A percentile compares a stretch with the other conserved stretches of the same genome.
Evolutionary conservation across 2,113 vertebrate genomes (phyloP).

Genomic region (Mixornis gularis): DNA sequence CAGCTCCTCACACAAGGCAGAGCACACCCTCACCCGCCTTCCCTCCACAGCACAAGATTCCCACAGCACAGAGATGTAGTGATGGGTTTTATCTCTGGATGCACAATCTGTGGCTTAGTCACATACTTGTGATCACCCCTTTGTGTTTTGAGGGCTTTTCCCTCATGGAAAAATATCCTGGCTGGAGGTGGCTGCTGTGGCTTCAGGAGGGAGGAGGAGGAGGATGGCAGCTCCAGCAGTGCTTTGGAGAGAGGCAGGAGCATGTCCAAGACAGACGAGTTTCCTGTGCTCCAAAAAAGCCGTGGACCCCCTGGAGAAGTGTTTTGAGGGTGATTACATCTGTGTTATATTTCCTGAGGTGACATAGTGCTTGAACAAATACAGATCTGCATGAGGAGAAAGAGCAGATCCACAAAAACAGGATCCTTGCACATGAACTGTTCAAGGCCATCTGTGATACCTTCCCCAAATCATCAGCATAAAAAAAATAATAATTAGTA

Average conservation of each 20-base stretch:
- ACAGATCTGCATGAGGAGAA: neutral
- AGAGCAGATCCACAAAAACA: neutral
- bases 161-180: neutral
- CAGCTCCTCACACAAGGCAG: neutral
- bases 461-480: neutral
- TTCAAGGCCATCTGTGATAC: neutral
- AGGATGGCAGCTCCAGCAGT: neutral
- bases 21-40: neutral
- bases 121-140: neutral
- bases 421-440: neutral
- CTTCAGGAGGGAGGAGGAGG: neutral
- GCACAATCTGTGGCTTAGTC: neutral
- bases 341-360: neutral
- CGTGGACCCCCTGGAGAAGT: neutral
- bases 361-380: neutral
- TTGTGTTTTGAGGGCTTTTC: neutral
- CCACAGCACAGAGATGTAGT: neutral
- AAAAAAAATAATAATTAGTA: neutral
- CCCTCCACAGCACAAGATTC: neutral
- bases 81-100: neutral
- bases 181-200: neutral
- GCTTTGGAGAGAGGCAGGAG: neutral
- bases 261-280: neutral
- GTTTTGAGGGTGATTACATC: neutral
- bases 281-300: neutral